phyloP scores from a whole-genome alignment of 92 coral and sea anemone species.

The Zoanthus solanderi region DNA sequence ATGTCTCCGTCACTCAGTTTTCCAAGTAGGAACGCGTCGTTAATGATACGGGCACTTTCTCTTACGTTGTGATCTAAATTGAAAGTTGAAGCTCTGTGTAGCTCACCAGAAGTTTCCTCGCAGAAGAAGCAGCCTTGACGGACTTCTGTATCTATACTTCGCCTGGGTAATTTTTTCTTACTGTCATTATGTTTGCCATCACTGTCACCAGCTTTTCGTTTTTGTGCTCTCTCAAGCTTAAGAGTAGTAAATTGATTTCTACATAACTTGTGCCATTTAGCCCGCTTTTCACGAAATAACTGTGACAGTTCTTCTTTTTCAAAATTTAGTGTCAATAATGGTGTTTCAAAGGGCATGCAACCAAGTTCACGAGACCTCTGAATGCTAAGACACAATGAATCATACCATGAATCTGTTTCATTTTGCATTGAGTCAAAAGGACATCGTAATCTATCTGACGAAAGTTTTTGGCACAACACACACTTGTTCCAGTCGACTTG shows the following conservation, averaged over 20 bases:
- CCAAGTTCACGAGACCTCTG: not conserved
- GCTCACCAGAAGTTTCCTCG: slow-evolving; percentile 7
- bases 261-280: slow-evolving; percentile 20
- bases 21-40: not conserved
- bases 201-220: not conserved
- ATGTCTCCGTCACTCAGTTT: slow-evolving; percentile 16
- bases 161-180: not conserved
- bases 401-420: not conserved
- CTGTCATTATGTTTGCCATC: not conserved
- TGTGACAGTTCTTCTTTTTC: not conserved
- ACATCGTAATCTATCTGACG: not conserved
- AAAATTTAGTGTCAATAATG: not conserved
- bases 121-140: not conserved
- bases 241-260: not conserved
- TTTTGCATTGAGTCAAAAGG: slow-evolving; percentile 1
- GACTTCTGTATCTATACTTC: not conserved
- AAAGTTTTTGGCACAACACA: not conserved
- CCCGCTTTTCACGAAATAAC: not conserved
- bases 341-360: not conserved
- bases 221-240: slow-evolving; percentile 2
- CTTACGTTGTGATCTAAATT: not conserved
- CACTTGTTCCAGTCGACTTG: slow-evolving; percentile 16
- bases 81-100: not conserved
- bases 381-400: not conserved
- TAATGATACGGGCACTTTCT: not conserved